Conservation (phyloP, 1,140 invertebrate species). For the Theocolax elegans region DNA sequence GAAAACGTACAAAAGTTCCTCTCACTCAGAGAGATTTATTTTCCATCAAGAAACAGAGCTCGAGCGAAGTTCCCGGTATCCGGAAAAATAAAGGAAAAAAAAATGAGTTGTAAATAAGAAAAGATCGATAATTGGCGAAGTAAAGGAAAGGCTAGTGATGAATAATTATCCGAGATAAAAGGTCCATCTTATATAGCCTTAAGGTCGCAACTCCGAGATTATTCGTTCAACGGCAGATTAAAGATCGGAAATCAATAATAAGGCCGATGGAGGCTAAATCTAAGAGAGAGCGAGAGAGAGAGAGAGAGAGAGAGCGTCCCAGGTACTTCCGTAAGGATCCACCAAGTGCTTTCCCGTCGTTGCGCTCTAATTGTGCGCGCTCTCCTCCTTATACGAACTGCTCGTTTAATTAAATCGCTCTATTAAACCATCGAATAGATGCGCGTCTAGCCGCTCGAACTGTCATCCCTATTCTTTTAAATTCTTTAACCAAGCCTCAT, state of each 20-base stretch:
- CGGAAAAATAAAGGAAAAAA: background rate
- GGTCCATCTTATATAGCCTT: background rate
- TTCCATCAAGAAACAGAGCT: background rate
- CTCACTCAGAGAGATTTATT: background rate
- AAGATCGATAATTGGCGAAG: background rate
- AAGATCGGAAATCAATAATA: constrained; percentile 42
- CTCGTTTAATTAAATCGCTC: constrained; percentile 59
- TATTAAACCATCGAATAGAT: constrained; percentile 56
- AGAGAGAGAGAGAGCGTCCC: background rate
- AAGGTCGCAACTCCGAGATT: constrained; percentile 7
- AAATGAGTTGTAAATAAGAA: background rate
- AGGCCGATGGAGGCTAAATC: background rate
- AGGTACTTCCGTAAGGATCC: constrained; percentile 28
- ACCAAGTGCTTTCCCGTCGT: constrained; percentile 44
- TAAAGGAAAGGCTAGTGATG: background rate
- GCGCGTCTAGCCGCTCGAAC: constrained; percentile 43
- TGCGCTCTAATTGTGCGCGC: constrained; percentile 48
- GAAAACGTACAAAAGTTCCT: background rate
- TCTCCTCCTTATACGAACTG: constrained; percentile 43
- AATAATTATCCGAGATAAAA: constrained; percentile 8
- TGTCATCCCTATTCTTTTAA: constrained; percentile 15
- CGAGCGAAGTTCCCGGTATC: too few species aligned
- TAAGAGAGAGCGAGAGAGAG: background rate
- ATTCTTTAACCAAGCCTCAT: constrained; percentile 5
- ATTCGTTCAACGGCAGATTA: constrained; percentile 24